These are phyloP conservation scores for Otolemur crassicaudatus DNA, from an alignment of 2,797 vertebrate genomes.

Conservation along the genomic window DNA sequence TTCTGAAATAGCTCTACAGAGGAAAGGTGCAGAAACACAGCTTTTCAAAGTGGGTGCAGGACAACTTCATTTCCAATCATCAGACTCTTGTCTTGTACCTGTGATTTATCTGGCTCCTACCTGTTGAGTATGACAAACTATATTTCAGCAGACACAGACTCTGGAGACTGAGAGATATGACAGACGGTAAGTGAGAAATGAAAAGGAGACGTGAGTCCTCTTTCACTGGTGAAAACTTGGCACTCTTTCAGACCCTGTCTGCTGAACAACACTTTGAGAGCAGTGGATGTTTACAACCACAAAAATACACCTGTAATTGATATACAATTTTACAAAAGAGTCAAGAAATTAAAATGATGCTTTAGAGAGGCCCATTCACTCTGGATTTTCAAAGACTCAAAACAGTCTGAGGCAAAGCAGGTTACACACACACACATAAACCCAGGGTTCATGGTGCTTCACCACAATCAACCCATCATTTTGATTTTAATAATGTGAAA, in stretches of 20 bases:
- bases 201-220: neutral
- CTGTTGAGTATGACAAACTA: conserved; percentile 23
- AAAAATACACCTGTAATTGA: neutral
- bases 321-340: neutral
- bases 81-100: conserved; percentile 21
- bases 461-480: neutral
- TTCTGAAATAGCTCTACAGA: neutral
- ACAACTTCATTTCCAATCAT: conserved; percentile 51
- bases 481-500: neutral
- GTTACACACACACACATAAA: too few species aligned
- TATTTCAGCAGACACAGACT: neutral
- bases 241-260: neutral
- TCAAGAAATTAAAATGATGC: neutral
- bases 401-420: neutral
- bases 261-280: neutral
- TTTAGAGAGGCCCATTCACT: neutral
- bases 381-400: neutral
- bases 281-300: neutral
- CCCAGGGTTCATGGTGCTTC: neutral
- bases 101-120: conserved; percentile 7
- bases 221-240: neutral
- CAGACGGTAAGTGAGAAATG: neutral
- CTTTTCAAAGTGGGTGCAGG: neutral
- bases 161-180: conserved; percentile 8
- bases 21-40: neutral